Evolutionary conservation across 1,140 invertebrate species (phyloP), one percentile per base, ranked within the genome.

Genomic region (Anagrus nilaparvatae): DNA sequence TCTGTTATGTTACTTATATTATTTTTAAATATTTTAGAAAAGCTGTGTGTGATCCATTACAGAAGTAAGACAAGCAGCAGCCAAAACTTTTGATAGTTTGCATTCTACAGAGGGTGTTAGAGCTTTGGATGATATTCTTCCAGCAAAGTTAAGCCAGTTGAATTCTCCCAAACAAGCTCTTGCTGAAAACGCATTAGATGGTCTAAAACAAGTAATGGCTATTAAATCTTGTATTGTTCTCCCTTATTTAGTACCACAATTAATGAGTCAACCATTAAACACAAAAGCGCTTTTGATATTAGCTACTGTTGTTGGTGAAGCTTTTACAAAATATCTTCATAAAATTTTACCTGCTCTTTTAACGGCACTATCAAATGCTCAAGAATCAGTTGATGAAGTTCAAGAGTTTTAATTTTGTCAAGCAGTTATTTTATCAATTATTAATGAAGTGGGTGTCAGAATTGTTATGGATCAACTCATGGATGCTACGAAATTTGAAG

Each of bases 111-210:
- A 98, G 23, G 95, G 96, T 29, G 78, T 83, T 23, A 75, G 89
- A 53, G 95, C 95, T 21, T 69, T 99, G n/a, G 95, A 99, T 69
- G 95, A 99, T 58, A 97, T 99, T 65, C 65, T 99, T 38, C 90
- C 93, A 33, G 75, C 79, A 39, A 84, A 99, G 76, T 71, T 98
- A 43, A 79, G 82, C 16, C 80, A 88, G 51, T 63, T 97, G 55
- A 82, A 84, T 55, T 77, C 91, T 56, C 77, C 81, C 3, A 80
- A 87, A 64, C 73, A 67, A 4, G 74, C 70, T 9, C 65, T 81
- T 23, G 84, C 84, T 1, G 88, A 92, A 57, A 84, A 82, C 56
- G 89, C 91, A 2, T 70, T 97, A 36, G 93, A 98, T 67, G 94
- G 93, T 28, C 72, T 98, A 39, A 77, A 89, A 42, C 93, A 97